Evolutionary conservation across 2,113 vertebrate genomes (phyloP).

Genomic region (Mastomys coucha): DNA sequence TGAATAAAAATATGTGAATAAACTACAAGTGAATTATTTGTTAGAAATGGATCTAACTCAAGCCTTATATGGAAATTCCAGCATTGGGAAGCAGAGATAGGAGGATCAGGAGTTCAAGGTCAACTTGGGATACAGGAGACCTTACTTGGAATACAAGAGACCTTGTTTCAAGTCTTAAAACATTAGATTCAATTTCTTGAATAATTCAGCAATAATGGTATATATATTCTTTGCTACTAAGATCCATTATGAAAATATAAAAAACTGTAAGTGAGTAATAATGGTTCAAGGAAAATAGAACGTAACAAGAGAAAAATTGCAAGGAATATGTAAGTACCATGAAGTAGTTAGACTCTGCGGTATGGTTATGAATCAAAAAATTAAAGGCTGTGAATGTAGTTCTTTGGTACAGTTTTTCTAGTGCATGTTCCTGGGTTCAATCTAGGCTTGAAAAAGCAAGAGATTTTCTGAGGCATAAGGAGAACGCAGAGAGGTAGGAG

Average conservation of each 20-base stretch:
- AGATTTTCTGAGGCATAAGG: background rate
- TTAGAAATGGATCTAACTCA: background rate
- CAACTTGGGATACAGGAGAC: background rate
- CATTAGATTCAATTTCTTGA: slow-evolving; percentile 8
- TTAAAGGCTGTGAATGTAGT: background rate
- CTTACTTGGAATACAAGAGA: background rate
- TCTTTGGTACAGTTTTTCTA: background rate
- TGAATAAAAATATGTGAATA: slow-evolving; percentile 32
- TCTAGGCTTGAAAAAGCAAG: background rate
- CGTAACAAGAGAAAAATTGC: background rate
- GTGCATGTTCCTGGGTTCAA: too few relatives aligned
- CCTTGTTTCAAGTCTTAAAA: background rate
- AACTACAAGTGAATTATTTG: background rate
- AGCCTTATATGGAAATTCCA: background rate
- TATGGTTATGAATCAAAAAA: background rate
- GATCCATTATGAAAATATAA: background rate
- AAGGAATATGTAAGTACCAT: background rate
- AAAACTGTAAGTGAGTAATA: background rate
- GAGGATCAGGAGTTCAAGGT: background rate
- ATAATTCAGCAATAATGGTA: background rate
- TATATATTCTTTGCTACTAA: background rate
- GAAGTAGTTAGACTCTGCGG: background rate
- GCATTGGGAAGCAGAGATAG: background rate
- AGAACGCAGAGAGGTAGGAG: background rate
- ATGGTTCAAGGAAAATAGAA: background rate